phyloP scores from a whole-genome alignment of 1,140 invertebrate species.

The Drosophila fuyamai region DNA sequence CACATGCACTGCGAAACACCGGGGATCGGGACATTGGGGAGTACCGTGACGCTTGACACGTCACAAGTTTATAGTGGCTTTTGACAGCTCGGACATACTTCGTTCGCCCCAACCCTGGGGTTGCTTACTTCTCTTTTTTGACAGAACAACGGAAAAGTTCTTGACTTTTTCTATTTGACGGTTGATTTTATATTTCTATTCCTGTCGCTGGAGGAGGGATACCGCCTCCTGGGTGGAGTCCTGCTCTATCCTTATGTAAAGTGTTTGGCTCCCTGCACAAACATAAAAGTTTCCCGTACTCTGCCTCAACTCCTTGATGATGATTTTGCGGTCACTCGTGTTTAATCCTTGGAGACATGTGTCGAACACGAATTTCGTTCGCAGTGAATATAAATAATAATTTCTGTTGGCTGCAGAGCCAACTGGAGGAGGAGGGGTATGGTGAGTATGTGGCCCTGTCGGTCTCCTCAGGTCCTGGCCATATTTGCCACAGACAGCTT shows the following conservation, averaged over 20 bases:
- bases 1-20: constrained; percentile 44
- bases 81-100: constrained; percentile 83
- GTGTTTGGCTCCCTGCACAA: neutral
- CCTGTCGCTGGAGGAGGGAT: constrained; percentile 5
- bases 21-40: constrained; percentile 37
- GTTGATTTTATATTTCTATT: constrained; percentile 30
- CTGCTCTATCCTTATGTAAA: constrained; percentile 9
- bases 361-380: constrained; percentile 83
- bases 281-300: constrained; percentile 33
- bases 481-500: constrained; percentile 83
- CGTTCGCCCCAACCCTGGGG: constrained; percentile 36
- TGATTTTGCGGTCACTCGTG: constrained; percentile 84
- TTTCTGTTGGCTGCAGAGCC: constrained; percentile 44
- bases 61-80: constrained; percentile 85
- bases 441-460: constrained; percentile 28
- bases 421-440: constrained; percentile 2
- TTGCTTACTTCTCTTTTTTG: constrained; percentile 13
- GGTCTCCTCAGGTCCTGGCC: constrained; percentile 42
- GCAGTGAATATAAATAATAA: constrained; percentile 83
- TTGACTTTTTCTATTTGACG: constrained; percentile 46
- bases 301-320: constrained; percentile 70
- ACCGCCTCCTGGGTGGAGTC: neutral
- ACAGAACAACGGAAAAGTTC: constrained; percentile 47
- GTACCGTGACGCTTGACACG: constrained; percentile 77
- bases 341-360: constrained; percentile 84